Evolutionary conservation across 2,888 invertebrate genomes (phyloP).

Genomic region (Schizaphis graminum): DNA sequence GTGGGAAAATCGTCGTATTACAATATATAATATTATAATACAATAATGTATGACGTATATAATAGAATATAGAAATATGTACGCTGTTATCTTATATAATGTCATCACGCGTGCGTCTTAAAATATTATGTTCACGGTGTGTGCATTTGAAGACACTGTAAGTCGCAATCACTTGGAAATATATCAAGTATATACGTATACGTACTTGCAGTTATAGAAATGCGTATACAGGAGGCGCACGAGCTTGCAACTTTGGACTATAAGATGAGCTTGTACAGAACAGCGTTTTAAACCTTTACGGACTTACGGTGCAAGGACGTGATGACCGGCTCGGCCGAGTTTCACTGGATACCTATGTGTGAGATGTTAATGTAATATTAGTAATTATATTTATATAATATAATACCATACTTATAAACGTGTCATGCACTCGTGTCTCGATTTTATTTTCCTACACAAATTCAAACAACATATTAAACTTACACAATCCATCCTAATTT

Average conservation of each 20-base stretch:
- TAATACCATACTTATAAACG: no score
- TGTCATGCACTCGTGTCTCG: not conserved
- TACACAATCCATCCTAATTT: not conserved
- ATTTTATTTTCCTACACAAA: not conserved
- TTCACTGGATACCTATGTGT: not conserved
- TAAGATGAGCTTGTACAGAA: not conserved
- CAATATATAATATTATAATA: not conserved
- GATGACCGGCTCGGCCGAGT: not conserved
- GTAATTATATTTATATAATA: not conserved
- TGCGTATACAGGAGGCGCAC: no score
- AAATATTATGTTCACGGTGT: not conserved
- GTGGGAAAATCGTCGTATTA: not conserved
- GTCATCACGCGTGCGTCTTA: not conserved
- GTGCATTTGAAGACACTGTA: not conserved
- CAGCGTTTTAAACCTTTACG: not conserved
- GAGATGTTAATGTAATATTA: not conserved
- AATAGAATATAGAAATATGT: no score
- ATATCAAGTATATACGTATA: no score
- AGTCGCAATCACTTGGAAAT: not conserved
- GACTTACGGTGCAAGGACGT: not conserved
- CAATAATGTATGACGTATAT: not conserved
- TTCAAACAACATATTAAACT: no score
- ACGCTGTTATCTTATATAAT: not conserved
- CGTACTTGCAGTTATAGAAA: no score
- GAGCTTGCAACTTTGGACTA: no score